Base-by-base conservation (phyloP, 1,140 invertebrate genomes). In the silkworm (Bombyx mori) region DNA sequence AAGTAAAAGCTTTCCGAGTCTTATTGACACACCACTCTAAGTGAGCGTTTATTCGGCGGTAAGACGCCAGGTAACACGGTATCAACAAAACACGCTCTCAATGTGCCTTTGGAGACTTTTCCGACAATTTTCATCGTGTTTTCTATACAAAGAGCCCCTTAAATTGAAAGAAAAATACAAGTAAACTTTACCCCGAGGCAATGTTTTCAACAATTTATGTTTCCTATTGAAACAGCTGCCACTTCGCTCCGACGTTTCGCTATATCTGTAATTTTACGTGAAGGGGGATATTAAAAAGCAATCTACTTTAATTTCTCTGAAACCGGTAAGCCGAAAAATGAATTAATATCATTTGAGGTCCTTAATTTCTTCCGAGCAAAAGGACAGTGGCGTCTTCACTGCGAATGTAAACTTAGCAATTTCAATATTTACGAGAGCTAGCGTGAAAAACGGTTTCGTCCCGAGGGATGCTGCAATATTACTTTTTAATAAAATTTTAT, bases 1-100 rank as follows among this genome's bases (percentile, higher is more conserved):
- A 61, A 66, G 57, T 61, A 60, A 66, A 63, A 66, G 65, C 61
- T 66, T 61, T 57, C 49, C 52, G 56, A 58, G 45, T 63, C 43
- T 58, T 63, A 66, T 66, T 66, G 65, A 66, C 61, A 63, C 53
- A 61, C 56, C 65, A 60, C 61, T 66, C 56, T 56, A 66, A 62
- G 56, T 49, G 61, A 66, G 44, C 65, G 65, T 63, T 66, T 66
- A 63, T 60, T 61, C 47, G 57, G 57, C 50, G 63, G 60, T 65
- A 61, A 65, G 63, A 57, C 42, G 63, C 60, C 63, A 65, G 63
- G 60, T 65, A 65, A 59, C 58, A 58, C 58, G 62, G 62, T 58
- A 61, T 61, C 56, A 54, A 53, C 56, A 44, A 54, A 65, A 65
- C 60, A 62, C 12, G 62, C 56, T 60, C 60, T 61, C 60, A 62